These are phyloP conservation scores for Dendrolimus houi DNA, from an alignment of 2,888 invertebrate genomes.

Conservation along the genomic window DNA sequence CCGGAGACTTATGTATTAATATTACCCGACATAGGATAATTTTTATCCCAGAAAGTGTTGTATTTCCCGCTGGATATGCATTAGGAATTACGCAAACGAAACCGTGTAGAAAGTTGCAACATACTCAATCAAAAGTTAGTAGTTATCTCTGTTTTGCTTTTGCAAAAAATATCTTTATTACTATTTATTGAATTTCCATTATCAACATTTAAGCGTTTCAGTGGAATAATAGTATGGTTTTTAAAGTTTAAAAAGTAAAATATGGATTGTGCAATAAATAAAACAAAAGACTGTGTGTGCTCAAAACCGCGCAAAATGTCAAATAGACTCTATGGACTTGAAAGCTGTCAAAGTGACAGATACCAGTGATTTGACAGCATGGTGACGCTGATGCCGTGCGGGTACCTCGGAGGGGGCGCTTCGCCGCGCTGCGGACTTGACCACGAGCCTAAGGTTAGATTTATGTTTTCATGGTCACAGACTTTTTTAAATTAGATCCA, in stretches of 20 bases:
- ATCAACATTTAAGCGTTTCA: not conserved
- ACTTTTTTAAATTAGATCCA: too few species aligned
- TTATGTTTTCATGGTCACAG: slow-evolving; percentile 9
- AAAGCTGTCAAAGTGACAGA: slow-evolving; percentile 63
- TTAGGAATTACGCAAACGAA: too few species aligned
- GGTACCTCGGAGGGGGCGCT: slow-evolving; percentile 77
- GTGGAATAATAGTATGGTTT: not conserved
- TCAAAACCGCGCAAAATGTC: slow-evolving; percentile 38
- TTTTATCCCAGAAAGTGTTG: too few species aligned
- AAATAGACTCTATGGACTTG: not conserved
- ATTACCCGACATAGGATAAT: too few species aligned
- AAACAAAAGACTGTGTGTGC: slow-evolving; percentile 26
- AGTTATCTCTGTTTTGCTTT: too few species aligned
- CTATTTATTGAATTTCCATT: too few species aligned
- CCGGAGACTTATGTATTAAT: too few species aligned
- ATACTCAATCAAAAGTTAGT: too few species aligned
- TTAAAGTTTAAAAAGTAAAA: slow-evolving; percentile 16
- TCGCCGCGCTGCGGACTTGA: slow-evolving; percentile 72
- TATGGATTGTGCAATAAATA: slow-evolving; percentile 36
- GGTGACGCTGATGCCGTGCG: slow-evolving; percentile 82
- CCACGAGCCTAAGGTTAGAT: slow-evolving; percentile 71
- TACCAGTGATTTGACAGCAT: slow-evolving; percentile 50
- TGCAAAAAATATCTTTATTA: too few species aligned
- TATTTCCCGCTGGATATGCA: too few species aligned
- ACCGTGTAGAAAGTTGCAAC: too few species aligned